Conservation (phyloP, 2,113 vertebrate species). For the Corythornis madagascariensis region DNA sequence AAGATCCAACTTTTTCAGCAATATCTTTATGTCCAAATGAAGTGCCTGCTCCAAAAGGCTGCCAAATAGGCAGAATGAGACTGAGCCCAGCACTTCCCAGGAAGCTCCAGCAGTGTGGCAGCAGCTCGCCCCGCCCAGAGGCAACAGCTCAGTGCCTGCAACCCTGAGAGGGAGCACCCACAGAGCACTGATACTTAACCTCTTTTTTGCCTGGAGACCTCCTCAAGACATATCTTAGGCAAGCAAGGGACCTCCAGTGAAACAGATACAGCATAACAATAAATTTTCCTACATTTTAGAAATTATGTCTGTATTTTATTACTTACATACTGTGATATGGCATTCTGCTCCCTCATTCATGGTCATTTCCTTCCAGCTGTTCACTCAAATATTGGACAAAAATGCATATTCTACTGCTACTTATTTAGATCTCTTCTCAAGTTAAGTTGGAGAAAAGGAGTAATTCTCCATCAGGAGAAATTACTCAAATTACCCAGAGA, state of each 20-base stretch:
- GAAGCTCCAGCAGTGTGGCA: fast-evolving
- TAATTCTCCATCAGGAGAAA: background rate
- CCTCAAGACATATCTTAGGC: background rate
- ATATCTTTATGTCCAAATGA: background rate
- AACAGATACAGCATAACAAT: background rate
- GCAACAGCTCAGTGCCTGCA: background rate
- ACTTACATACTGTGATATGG: fast-evolving
- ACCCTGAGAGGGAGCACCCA: fast-evolving
- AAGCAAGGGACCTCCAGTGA: background rate
- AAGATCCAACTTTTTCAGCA: background rate
- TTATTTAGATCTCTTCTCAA: background rate
- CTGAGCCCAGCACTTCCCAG: background rate
- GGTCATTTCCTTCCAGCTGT: background rate
- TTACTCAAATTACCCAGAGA: background rate
- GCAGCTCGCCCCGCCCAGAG: background rate
- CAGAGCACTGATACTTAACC: background rate
- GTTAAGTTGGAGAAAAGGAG: background rate
- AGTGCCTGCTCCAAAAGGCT: background rate
- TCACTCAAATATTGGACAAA: background rate
- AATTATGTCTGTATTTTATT: too few relatives aligned
- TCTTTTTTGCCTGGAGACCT: background rate
- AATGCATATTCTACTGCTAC: background rate
- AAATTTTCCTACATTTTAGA: too few relatives aligned
- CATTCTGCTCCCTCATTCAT: background rate
- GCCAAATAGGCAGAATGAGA: background rate